Evolutionary conservation across 2,888 invertebrate species (phyloP), one percentile per base, ranked within the genome.

Genomic region (Macrosoma leucophasiata): DNA sequence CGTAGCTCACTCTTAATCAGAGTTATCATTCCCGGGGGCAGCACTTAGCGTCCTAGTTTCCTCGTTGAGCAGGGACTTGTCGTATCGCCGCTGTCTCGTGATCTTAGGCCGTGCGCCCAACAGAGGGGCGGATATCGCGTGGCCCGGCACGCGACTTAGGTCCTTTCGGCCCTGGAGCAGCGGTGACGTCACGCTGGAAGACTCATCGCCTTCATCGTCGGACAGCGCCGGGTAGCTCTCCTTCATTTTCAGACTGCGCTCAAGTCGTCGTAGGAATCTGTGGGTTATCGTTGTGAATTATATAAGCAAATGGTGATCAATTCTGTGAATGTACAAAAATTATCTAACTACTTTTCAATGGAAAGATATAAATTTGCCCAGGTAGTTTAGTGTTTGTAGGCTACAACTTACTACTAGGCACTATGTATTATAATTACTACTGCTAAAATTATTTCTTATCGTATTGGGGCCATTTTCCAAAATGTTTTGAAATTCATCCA

Each of bases 181-280:
- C 1, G 90, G 90, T 2, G 90, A 90, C 14, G 90, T 89, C 22
- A 88, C 89, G 55, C 87, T 85, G 13, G 89, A 88, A 9, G 89
- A 89, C 43, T 87, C 87, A 58, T 85, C 85, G 19, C 84, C 85
- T 60, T 86, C 79, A 52, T 89, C 88, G 50, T 87, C 86, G 28
- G 88, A 88, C 46, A 86, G 74, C 38, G 87, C 85, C 31, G 87
- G 86, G 48, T 85, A 79, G 50, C 81, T 86, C 58, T 90, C 89
- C 50, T 88, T 88, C 65, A 88, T 86, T 69, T 90, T 90, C 50
- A 92, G 74, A 58, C 91, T 91, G 57, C 89, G 85, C 59, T 92
- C 91, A 54, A 92, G 69, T 48, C 91, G 86, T 50, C 90, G 84
- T 33, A 92, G 78, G 71, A 91, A 92, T 72, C 91, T 91, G 60